Percentiles rank a stretch among this genome's conserved stretches.
Evolutionary conservation across 2,113 vertebrate genomes (phyloP).

Genomic region (Promerops cafer): DNA sequence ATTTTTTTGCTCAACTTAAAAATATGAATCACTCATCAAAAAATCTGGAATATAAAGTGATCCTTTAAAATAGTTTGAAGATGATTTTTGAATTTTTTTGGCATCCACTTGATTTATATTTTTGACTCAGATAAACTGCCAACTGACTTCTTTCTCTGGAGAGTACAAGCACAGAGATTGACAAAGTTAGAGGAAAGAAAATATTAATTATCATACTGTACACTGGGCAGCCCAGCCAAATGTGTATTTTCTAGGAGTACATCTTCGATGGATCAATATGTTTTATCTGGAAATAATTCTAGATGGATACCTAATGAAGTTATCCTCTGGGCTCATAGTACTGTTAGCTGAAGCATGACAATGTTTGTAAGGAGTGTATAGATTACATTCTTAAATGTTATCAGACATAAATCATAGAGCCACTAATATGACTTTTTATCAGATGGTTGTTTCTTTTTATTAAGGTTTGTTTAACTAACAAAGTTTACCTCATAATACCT

Average conservation of each 20-base stretch:
- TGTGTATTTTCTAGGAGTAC: neutral
- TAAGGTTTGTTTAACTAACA: neutral
- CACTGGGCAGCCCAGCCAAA: neutral
- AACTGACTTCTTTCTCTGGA: neutral
- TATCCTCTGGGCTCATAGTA: neutral
- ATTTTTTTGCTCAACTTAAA: neutral
- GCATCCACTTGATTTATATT: neutral
- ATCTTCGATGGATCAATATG: neutral
- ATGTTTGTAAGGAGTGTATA: neutral
- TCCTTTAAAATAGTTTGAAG: neutral
- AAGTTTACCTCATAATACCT: neutral
- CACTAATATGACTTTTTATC: neutral
- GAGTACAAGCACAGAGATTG: neutral
- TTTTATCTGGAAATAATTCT: neutral
- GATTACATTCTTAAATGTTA: neutral
- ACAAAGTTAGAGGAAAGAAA: neutral
- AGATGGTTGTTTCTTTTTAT: neutral
- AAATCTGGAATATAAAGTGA: neutral
- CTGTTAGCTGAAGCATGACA: neutral
- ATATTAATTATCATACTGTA: neutral
- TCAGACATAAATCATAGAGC: neutral
- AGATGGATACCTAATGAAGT: neutral
- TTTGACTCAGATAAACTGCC: neutral
- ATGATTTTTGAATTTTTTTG: constrained; percentile 8
- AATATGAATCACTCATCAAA: neutral